These are phyloP conservation scores for Xenopus laevis DNA, from an alignment of 2,113 vertebrate genomes.

Conservation along the genomic window DNA sequence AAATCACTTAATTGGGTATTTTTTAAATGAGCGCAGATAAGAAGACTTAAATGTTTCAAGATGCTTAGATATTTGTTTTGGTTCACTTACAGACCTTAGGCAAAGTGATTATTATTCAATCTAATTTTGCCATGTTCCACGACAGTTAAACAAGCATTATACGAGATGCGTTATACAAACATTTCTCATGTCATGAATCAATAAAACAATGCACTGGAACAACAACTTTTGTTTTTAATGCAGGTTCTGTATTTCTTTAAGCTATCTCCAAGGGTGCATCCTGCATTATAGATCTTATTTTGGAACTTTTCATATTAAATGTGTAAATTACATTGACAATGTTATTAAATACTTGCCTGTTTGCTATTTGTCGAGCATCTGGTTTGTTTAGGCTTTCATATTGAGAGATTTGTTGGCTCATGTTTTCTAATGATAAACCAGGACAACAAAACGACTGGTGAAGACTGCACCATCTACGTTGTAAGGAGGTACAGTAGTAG, in stretches of 20 bases:
- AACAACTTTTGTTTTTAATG: neutral
- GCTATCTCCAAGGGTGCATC: neutral
- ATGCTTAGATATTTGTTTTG: conserved; percentile 40
- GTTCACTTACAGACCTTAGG: conserved; percentile 36
- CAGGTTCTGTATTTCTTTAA: neutral
- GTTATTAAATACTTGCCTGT: neutral
- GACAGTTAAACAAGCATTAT: conserved; percentile 27
- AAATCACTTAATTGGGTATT: conserved; percentile 41
- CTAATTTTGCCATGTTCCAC: conserved; percentile 16
- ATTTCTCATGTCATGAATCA: neutral
- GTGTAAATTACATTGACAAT: neutral
- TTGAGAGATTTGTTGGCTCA: too few relatives aligned
- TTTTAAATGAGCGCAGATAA: neutral
- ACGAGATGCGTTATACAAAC: neutral
- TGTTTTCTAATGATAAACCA: too few relatives aligned
- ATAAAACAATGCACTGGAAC: neutral
- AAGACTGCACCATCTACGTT: too few relatives aligned
- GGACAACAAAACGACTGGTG: too few relatives aligned
- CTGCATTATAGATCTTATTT: neutral
- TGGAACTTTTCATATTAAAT: neutral
- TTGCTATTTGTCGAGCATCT: neutral
- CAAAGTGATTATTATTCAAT: conserved; percentile 25
- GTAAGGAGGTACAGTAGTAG: too few relatives aligned
- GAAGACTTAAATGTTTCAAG: conserved; percentile 41
- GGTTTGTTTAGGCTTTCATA: too few relatives aligned